These are phyloP conservation scores for Sprattus sprattus DNA, from an alignment of 2,113 vertebrate genomes.

Conservation along the genomic window DNA sequence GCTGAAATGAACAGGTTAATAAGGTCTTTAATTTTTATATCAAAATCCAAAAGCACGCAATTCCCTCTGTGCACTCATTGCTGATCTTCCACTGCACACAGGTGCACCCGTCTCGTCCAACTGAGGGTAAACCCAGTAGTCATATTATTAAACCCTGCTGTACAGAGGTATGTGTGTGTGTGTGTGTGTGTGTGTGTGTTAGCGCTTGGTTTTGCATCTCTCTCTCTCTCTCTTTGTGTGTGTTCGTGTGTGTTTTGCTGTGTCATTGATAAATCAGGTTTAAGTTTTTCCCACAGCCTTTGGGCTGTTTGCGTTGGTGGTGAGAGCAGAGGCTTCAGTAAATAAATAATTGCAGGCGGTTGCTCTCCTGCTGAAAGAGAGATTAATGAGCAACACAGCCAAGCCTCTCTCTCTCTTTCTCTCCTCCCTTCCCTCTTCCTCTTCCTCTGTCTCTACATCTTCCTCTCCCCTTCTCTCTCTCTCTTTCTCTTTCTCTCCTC, in stretches of 20 bases:
- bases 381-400: neutral
- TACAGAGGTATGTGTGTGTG: no score
- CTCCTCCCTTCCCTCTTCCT: neutral
- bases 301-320: constrained; percentile 8
- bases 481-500: neutral
- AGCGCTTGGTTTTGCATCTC: neutral
- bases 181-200: neutral
- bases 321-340: neutral
- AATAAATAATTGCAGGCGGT: constrained; percentile 12
- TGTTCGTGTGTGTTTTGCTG: neutral
- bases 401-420: neutral
- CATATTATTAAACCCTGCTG: no score
- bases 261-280: neutral
- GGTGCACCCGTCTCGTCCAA: no score
- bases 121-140: no score
- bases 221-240: neutral
- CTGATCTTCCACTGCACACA: no score
- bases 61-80: no score
- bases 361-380: constrained; percentile 7
- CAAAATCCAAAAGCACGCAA: neutral
- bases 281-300: neutral
- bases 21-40: neutral
- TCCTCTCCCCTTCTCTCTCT: neutral
- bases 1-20: neutral
- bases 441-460: neutral